These are phyloP conservation scores for Hemaris fuciformis DNA, from an alignment of 2,888 invertebrate species.

Conservation along the genomic window DNA sequence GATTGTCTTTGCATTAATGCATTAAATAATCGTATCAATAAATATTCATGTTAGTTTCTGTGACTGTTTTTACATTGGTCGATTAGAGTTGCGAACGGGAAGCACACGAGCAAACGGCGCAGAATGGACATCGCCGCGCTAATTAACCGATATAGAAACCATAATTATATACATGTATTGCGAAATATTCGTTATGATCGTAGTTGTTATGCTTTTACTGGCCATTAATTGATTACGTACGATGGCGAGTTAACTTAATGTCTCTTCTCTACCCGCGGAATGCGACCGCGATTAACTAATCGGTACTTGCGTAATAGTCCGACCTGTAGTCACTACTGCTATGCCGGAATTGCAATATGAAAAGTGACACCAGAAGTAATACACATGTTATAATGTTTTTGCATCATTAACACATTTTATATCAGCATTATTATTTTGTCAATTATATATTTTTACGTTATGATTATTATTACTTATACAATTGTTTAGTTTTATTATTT, in stretches of 20 bases:
- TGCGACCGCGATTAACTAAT: neutral
- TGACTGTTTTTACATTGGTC: neutral
- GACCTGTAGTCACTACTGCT: neutral
- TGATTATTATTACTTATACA: conserved; percentile 27
- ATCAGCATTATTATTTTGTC: neutral
- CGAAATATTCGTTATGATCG: neutral
- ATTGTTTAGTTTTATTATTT: conserved; percentile 36
- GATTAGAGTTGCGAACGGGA: neutral
- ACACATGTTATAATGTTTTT: neutral
- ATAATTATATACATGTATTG: neutral
- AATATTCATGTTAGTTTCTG: neutral
- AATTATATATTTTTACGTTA: conserved; percentile 20
- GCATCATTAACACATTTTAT: neutral
- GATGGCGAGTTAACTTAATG: neutral
- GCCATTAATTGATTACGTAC: too few relatives aligned
- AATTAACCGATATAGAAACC: neutral
- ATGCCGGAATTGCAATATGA: neutral
- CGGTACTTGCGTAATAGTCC: neutral
- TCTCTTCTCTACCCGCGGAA: neutral
- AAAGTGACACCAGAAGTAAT: neutral
- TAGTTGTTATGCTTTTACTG: neutral
- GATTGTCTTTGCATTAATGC: conserved; percentile 10
- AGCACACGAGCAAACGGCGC: neutral
- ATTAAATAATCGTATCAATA: neutral
- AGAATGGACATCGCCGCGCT: neutral